A percentile compares a stretch with the other conserved stretches of the same genome.
phyloP scores from a whole-genome alignment of 1,140 invertebrate genomes.

The Paraescarpia echinospica region DNA sequence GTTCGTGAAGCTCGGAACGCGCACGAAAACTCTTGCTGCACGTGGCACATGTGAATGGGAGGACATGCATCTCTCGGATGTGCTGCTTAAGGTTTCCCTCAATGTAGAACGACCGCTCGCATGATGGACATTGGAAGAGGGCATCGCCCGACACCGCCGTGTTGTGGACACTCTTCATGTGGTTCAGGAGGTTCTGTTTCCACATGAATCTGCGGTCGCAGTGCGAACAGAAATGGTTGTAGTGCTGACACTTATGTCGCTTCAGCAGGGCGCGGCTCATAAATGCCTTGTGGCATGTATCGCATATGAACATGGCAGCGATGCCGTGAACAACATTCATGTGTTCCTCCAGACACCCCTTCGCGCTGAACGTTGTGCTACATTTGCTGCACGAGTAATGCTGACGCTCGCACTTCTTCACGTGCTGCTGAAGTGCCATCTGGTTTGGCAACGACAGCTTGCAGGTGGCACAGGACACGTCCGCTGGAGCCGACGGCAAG shows the following conservation, averaged over 20 bases:
- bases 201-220: not conserved
- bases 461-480: not conserved
- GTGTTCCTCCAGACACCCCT: not conserved
- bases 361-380: not conserved
- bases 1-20: not conserved
- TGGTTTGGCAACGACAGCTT: not conserved
- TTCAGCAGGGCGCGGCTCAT: not conserved
- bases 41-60: not conserved
- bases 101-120: not conserved
- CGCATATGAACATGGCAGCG: not conserved
- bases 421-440: not conserved
- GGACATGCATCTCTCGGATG: not conserved
- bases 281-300: not conserved
- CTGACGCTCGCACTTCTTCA: not conserved
- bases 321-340: not conserved
- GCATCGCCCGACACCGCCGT: not conserved
- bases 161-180: not conserved
- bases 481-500: not conserved
- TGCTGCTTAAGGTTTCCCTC: not conserved
- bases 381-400: not conserved
- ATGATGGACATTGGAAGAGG: not conserved
- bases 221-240: not conserved
- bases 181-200: not conserved
- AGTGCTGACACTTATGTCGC: not conserved
- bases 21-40: not conserved